A percentile compares a stretch with the other conserved stretches of the same genome.
phyloP scores from a whole-genome alignment of 2,888 invertebrate species.

The Catotricha subobsoleta region DNA sequence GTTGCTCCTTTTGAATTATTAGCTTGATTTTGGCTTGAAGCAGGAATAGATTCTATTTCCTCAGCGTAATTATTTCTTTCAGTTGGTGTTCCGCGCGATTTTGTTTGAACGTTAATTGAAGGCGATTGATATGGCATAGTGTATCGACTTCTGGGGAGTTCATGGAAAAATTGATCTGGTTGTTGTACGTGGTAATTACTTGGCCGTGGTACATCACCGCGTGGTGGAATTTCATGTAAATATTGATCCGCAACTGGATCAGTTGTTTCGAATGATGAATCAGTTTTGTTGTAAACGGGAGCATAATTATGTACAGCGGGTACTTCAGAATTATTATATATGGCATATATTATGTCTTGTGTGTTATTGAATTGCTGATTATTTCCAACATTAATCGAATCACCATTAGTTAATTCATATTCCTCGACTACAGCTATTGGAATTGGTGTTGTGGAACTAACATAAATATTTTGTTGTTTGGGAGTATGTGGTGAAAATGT shows the following conservation, averaged over 20 bases:
- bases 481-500: background rate
- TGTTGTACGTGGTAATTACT: background rate
- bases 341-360: background rate
- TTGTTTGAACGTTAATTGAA: conserved; percentile 10
- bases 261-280: no score
- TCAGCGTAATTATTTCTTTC: background rate
- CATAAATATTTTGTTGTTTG: background rate
- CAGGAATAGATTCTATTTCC: background rate
- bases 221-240: background rate
- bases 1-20: background rate
- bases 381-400: no score
- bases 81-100: conserved; percentile 13
- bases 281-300: no score
- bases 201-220: conserved; percentile 1
- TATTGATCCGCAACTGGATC: background rate
- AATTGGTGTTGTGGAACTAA: background rate
- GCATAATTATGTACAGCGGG: no score
- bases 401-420: background rate
- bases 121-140: background rate
- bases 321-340: background rate
- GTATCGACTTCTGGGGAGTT: background rate
- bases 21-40: background rate
- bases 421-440: background rate
- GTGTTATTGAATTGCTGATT: background rate
- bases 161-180: conserved; percentile 2